phyloP scores from a whole-genome alignment of 1,140 invertebrate genomes.

The Manduca sexta region DNA sequence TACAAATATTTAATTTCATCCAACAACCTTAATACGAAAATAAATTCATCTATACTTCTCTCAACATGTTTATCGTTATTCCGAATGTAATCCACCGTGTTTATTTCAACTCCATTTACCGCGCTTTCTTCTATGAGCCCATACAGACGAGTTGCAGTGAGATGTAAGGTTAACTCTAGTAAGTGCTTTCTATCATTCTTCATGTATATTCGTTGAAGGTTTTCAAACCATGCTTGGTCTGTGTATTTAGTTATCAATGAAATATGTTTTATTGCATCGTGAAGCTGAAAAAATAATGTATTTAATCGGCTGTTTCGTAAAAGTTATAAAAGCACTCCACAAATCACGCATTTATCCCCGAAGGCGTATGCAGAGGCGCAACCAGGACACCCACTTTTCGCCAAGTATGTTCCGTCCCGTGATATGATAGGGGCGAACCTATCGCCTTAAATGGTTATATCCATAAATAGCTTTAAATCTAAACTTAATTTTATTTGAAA shows the following conservation, averaged over 20 bases:
- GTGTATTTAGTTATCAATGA: constrained; percentile 31
- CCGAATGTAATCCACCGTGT: constrained; percentile 26
- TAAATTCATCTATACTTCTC: constrained; percentile 28
- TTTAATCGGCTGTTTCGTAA: too few relatives aligned
- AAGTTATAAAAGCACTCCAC: too few relatives aligned
- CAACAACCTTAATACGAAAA: constrained; percentile 32
- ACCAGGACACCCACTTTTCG: too few relatives aligned
- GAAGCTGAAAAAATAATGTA: constrained; percentile 35
- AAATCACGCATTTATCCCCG: too few relatives aligned
- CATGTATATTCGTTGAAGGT: constrained; percentile 40
- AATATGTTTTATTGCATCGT: constrained; percentile 40
- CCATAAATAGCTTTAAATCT: too few relatives aligned
- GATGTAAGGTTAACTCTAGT: constrained; percentile 35
- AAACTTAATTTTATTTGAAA: too few relatives aligned
- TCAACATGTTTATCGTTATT: constrained; percentile 24
- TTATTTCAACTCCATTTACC: constrained; percentile 18
- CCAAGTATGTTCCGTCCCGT: too few relatives aligned
- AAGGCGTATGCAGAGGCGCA: too few relatives aligned
- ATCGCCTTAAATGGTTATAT: too few relatives aligned
- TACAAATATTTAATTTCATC: constrained; percentile 20
- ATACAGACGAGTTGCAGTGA: constrained; percentile 29
- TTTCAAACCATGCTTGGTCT: constrained; percentile 39
- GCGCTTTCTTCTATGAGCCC: constrained; percentile 34
- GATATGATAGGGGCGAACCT: too few relatives aligned
- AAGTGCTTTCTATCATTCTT: constrained; percentile 17